phyloP scores from a whole-genome alignment of 2,113 vertebrate genomes.

The Pedionomus torquatus region DNA sequence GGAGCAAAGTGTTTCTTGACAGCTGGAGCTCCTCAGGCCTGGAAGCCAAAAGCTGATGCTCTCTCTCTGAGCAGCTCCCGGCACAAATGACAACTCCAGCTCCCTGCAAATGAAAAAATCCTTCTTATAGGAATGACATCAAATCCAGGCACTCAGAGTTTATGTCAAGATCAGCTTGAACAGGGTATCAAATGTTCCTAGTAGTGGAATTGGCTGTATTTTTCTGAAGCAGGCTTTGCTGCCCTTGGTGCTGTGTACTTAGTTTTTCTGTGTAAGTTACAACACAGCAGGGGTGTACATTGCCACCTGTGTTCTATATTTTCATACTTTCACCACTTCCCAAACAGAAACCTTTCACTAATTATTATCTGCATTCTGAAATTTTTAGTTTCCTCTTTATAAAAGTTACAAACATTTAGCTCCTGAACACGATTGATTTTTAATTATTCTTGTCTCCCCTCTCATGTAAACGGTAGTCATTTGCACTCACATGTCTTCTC shows the following conservation, averaged over 20 bases:
- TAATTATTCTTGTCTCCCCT: conserved; percentile 6
- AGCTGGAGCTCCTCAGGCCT: conserved; percentile 71
- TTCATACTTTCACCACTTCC: neutral
- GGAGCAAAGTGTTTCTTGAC: conserved; percentile 47
- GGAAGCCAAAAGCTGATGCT: conserved; percentile 87
- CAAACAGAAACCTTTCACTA: conserved; percentile 11
- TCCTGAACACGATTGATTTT: neutral
- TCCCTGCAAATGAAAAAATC: conserved; percentile 80
- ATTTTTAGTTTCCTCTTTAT: neutral
- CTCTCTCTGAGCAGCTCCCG: conserved; percentile 93
- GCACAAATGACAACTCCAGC: conserved; percentile 98
- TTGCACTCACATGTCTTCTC: neutral
- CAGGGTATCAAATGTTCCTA: neutral
- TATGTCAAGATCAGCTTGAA: neutral
- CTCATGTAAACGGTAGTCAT: neutral
- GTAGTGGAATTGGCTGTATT: neutral
- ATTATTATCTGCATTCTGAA: neutral
- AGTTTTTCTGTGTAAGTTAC: neutral
- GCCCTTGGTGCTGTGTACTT: neutral
- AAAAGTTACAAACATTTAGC: neutral
- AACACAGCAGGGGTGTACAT: neutral
- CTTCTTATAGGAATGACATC: conserved; percentile 13
- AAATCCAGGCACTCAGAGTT: neutral
- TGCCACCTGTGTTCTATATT: neutral
- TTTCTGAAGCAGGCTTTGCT: neutral